Percentiles rank a stretch among this genome's conserved stretches.
Conservation (phyloP, 2,888 invertebrate species). For the Drosophila seclusa region DNA sequence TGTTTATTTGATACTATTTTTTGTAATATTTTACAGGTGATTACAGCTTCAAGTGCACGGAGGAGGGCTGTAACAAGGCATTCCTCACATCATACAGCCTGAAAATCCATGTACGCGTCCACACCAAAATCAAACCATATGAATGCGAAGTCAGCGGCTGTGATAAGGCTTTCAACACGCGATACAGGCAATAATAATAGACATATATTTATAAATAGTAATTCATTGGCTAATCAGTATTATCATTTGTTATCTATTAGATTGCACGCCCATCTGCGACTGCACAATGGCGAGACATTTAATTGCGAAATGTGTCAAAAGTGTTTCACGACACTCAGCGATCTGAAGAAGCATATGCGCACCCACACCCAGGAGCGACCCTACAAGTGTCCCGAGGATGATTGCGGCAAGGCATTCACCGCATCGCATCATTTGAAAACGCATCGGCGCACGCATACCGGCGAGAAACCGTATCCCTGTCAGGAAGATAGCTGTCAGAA, state of each 20-base stretch:
- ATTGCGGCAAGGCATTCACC: conserved; percentile 96
- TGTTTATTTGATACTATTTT: too few relatives aligned
- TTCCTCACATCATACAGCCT: conserved; percentile 97
- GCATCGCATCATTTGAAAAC: conserved; percentile 97
- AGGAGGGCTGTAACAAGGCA: conserved; percentile 94
- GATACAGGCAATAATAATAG: conserved; percentile 89
- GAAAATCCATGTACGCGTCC: conserved; percentile 96
- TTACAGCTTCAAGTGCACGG: conserved; percentile 95
- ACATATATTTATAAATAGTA: conserved; percentile 8
- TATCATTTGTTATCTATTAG: conserved; percentile 77
- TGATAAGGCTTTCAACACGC: conserved; percentile 96
- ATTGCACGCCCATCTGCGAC: conserved; percentile 94
- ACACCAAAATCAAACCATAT: conserved; percentile 96
- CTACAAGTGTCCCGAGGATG: conserved; percentile 92
- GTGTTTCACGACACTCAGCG: conserved; percentile 96
- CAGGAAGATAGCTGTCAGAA: conserved; percentile 88
- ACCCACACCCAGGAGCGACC: conserved; percentile 97
- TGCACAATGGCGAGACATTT: conserved; percentile 97
- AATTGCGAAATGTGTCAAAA: conserved; percentile 96
- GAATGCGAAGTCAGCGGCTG: conserved; percentile 93
- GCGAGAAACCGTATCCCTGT: conserved; percentile 92
- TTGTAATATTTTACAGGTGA: conserved; percentile 88
- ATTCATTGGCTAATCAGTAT: conserved; percentile 30
- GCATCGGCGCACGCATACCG: conserved; percentile 90
- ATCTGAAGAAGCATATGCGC: conserved; percentile 96